These are phyloP conservation scores for Mantis religiosa DNA, from an alignment of 2,888 invertebrate genomes.

Conservation along the genomic window DNA sequence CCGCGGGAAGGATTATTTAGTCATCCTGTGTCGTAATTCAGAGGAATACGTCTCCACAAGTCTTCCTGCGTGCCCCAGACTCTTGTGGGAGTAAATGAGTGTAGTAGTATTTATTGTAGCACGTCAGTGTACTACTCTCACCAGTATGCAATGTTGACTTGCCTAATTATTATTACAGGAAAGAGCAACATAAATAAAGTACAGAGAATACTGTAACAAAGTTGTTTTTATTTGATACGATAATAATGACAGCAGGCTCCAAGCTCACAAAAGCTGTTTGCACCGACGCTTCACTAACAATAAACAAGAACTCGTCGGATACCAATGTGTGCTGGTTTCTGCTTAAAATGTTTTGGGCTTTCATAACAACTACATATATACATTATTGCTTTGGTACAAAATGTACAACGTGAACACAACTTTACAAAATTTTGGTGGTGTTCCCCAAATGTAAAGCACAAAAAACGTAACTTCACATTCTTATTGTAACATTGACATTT, in stretches of 20 bases:
- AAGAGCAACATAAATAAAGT: neutral
- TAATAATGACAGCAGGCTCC: neutral
- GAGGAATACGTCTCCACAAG: no score
- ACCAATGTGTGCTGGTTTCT: neutral
- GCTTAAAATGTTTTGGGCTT: neutral
- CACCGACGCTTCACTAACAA: neutral
- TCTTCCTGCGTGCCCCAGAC: no score
- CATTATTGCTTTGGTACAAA: neutral
- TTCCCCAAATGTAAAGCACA: neutral
- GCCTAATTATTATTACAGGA: no score
- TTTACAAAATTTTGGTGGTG: neutral
- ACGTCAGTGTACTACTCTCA: no score
- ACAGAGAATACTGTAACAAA: neutral
- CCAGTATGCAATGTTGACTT: no score
- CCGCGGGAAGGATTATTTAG: no score
- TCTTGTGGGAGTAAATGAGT: no score
- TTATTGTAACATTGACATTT: neutral
- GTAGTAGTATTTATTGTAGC: no score
- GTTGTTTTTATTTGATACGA: neutral
- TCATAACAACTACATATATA: neutral
- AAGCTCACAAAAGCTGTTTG: neutral
- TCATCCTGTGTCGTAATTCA: no score
- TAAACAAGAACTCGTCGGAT: neutral
- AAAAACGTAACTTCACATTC: neutral
- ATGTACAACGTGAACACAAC: neutral